Evolutionary conservation across 1,140 invertebrate species (phyloP).

Genomic region (Anastatus disparis): DNA sequence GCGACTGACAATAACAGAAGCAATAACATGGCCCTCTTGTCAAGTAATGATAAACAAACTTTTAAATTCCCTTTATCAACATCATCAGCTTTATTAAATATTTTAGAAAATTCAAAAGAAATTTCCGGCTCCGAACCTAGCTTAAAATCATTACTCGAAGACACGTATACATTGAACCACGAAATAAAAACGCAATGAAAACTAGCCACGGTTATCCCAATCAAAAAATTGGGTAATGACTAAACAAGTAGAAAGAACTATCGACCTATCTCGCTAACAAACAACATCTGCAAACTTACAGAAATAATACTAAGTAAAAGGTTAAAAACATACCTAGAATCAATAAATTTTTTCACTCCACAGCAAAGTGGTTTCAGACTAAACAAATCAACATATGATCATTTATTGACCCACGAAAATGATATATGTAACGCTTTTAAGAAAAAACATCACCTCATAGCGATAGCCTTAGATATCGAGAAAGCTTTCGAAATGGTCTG

Average conservation of each 20-base stretch:
- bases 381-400: slow-evolving; percentile 45
- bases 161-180: no score
- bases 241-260: slow-evolving; percentile 24
- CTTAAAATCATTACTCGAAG: no score
- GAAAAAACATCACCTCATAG: slow-evolving; percentile 43
- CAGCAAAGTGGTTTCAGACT: slow-evolving; percentile 46
- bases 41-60: no score
- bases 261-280: slow-evolving; percentile 57
- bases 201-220: neutral
- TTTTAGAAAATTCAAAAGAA: no score
- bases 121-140: no score
- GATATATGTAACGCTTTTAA: slow-evolving; percentile 46
- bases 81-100: no score
- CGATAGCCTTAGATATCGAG: no score
- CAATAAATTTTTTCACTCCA: slow-evolving; percentile 42
- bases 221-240: neutral
- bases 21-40: no score
- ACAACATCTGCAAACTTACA: slow-evolving; percentile 50
- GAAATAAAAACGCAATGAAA: no score
- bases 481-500: slow-evolving; percentile 25
- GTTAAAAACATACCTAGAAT: slow-evolving; percentile 39
- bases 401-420: slow-evolving; percentile 43
- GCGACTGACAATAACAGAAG: no score
- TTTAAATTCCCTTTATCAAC: no score
- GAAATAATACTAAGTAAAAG: no score